A percentile compares a stretch with the other conserved stretches of the same genome.
Evolutionary conservation across 1,140 invertebrate species (phyloP).

Genomic region (Nasonia vitripennis): DNA sequence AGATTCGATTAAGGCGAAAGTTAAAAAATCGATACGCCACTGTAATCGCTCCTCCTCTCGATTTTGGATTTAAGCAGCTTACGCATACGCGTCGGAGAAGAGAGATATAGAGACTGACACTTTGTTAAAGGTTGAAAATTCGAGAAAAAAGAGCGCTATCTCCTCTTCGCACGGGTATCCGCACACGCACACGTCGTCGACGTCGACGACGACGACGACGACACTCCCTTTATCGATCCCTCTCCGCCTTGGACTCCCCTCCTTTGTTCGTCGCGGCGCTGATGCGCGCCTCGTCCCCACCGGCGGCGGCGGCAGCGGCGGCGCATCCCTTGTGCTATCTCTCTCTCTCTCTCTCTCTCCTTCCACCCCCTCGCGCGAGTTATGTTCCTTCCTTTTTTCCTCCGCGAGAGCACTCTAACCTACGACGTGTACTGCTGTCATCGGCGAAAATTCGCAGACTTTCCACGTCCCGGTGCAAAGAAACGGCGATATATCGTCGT

Average conservation of each 20-base stretch:
- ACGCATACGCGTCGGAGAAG: too few relatives aligned
- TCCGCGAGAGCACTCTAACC: neutral
- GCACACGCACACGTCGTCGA: neutral
- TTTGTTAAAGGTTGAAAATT: neutral
- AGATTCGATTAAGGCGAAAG: neutral
- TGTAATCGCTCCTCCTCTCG: too few relatives aligned
- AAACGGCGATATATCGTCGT: too few relatives aligned
- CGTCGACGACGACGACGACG: constrained; percentile 58
- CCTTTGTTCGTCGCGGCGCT: constrained; percentile 54
- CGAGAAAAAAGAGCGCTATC: neutral
- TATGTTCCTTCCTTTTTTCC: neutral
- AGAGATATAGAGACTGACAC: too few relatives aligned
- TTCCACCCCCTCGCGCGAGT: neutral
- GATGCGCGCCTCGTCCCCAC: constrained; percentile 58
- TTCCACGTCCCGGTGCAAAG: too few relatives aligned
- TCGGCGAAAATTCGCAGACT: too few relatives aligned
- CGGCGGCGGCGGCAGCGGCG: neutral
- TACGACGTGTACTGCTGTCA: too few relatives aligned
- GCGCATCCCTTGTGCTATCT: constrained; percentile 45
- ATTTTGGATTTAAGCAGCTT: too few relatives aligned
- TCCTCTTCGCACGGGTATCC: neutral
- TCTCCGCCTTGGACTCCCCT: constrained; percentile 53
- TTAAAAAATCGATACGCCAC: neutral
- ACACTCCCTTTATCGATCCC: constrained; percentile 74
- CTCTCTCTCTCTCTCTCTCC: constrained; percentile 38